A percentile compares a stretch with the other conserved stretches of the same genome.
Conservation (phyloP, 2,888 invertebrate species). For the Apodemia mormo region DNA sequence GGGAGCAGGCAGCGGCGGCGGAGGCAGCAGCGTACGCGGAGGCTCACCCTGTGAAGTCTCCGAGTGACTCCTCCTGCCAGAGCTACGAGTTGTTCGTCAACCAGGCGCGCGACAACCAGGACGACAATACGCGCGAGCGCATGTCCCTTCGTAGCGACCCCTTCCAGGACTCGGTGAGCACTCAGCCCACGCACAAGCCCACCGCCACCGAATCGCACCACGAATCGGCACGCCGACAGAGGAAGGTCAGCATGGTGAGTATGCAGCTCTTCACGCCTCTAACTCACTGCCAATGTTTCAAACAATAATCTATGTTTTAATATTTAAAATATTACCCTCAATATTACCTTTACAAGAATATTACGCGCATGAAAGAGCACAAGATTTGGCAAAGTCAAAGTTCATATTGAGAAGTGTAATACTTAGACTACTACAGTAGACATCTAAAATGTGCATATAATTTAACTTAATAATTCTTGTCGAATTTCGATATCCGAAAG, state of each 20-base stretch:
- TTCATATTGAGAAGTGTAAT: too few relatives aligned
- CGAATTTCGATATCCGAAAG: too few relatives aligned
- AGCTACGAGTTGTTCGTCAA: conserved; percentile 96
- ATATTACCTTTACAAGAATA: background rate
- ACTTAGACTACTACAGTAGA: too few relatives aligned
- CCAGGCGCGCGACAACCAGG: conserved; percentile 93
- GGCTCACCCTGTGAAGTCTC: conserved; percentile 90
- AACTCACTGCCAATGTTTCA: conserved; percentile 66
- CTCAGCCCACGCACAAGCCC: conserved; percentile 85
- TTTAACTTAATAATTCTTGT: too few relatives aligned
- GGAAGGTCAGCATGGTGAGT: conserved; percentile 97
- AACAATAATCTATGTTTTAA: conserved; percentile 11
- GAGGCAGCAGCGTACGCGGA: conserved; percentile 84
- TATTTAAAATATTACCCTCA: background rate
- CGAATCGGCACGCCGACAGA: conserved; percentile 78
- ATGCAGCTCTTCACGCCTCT: conserved; percentile 55
- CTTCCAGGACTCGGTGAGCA: conserved; percentile 93
- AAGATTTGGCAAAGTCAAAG: too few relatives aligned
- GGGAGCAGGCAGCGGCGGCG: conserved; percentile 83
- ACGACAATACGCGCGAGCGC: conserved; percentile 94
- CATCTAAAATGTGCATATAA: too few relatives aligned
- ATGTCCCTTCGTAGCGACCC: conserved; percentile 95
- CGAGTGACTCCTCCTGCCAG: conserved; percentile 94
- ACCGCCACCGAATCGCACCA: conserved; percentile 82
- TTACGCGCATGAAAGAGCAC: too few relatives aligned